Evolutionary conservation across 2,888 invertebrate genomes (phyloP).

Genomic region (Rhamnusium bicolor): DNA sequence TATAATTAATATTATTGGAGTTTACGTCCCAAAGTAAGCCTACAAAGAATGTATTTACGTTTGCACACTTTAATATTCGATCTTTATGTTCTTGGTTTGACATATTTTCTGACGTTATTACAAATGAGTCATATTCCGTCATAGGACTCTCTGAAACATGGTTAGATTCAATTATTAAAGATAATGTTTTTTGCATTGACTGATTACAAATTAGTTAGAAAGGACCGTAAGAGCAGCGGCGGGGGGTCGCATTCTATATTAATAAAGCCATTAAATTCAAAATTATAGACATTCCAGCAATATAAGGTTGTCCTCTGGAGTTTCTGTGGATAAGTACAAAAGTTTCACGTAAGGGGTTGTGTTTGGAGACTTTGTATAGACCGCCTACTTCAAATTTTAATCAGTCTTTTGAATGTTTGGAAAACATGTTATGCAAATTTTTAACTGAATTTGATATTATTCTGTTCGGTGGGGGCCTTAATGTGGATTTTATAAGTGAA

Average conservation of each 20-base stretch:
- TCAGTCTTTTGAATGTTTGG: background rate
- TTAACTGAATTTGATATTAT: background rate
- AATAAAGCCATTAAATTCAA: background rate
- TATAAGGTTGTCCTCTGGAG: background rate
- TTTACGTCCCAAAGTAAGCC: too few relatives aligned
- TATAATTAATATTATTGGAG: too few relatives aligned
- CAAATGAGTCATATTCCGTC: too few relatives aligned
- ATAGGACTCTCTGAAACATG: too few relatives aligned
- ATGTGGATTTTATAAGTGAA: background rate
- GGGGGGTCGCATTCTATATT: background rate
- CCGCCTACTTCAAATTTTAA: background rate
- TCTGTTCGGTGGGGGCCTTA: background rate
- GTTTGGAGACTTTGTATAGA: background rate
- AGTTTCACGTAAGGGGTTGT: background rate
- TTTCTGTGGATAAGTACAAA: background rate
- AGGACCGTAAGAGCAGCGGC: too few relatives aligned
- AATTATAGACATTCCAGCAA: background rate
- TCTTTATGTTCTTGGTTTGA: too few relatives aligned
- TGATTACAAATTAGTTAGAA: too few relatives aligned
- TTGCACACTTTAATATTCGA: too few relatives aligned
- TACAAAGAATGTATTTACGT: too few relatives aligned
- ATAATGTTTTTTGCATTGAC: too few relatives aligned
- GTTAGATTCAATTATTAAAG: too few relatives aligned
- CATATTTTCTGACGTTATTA: too few relatives aligned
- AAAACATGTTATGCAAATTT: background rate